A percentile compares a stretch with the other conserved stretches of the same genome.
phyloP scores from a whole-genome alignment of 30 jellyfish, hydroid and myxozoan genomes.

The Pelagia noctiluca region DNA sequence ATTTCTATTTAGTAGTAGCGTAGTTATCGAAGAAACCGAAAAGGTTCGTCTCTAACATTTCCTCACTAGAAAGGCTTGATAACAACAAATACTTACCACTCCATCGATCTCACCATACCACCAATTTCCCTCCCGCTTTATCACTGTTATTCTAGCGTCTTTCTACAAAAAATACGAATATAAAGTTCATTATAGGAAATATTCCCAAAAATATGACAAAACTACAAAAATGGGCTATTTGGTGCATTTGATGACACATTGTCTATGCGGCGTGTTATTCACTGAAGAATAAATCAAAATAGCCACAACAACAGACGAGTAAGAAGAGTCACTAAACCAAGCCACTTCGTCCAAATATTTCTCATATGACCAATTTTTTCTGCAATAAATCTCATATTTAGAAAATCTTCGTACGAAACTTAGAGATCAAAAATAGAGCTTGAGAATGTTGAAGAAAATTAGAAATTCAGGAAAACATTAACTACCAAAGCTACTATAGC shows the following conservation, averaged over 20 bases:
- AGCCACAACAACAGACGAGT: not conserved
- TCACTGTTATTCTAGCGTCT: slow-evolving; percentile 66
- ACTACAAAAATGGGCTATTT: not conserved
- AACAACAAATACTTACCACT: slow-evolving; percentile 48
- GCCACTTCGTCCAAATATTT: no score
- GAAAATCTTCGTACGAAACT: no score
- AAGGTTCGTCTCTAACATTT: no score
- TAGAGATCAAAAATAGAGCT: no score
- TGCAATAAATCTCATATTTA: no score
- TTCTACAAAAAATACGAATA: slow-evolving; percentile 4
- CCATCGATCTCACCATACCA: slow-evolving; percentile 95
- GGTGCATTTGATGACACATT: not conserved
- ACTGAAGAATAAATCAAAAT: not conserved
- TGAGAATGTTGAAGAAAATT: no score
- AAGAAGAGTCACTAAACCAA: no score
- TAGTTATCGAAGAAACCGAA: not conserved
- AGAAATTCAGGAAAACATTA: no score
- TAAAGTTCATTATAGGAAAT: not conserved
- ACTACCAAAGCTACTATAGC: no score
- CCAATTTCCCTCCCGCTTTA: slow-evolving; percentile 87
- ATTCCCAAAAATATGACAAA: not conserved
- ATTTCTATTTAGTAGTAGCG: not conserved
- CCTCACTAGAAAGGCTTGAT: not conserved
- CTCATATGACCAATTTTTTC: no score
- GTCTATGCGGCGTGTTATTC: not conserved